Percentiles rank a stretch among this genome's conserved stretches.
These are phyloP conservation scores for Anagyrus pseudococci DNA, from an alignment of 2,888 invertebrate genomes.

Conservation along the genomic window DNA sequence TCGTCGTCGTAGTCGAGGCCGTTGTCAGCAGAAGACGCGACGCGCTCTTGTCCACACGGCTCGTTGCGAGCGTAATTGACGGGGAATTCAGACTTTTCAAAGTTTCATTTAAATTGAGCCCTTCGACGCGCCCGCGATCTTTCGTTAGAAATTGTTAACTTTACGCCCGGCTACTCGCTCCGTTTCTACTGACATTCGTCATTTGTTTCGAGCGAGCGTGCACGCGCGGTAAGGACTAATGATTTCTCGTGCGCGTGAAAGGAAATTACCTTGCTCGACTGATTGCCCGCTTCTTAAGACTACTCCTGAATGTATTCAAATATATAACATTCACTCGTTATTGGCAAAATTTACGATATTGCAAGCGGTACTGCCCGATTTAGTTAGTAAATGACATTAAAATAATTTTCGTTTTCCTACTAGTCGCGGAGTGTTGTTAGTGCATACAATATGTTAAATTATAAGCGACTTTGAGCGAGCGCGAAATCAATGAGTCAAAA, in stretches of 20 bases:
- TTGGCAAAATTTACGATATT: no score
- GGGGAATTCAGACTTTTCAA: slow-evolving; percentile 25
- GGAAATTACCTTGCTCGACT: slow-evolving; percentile 2
- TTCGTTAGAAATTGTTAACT: slow-evolving; percentile 29
- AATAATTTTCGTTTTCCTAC: no score
- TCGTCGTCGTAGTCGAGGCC: neutral
- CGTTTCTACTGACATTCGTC: neutral
- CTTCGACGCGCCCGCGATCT: slow-evolving; percentile 16
- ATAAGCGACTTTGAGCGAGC: no score
- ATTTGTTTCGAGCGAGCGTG: neutral
- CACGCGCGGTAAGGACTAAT: neutral
- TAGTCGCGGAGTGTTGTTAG: no score
- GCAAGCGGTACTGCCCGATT: no score
- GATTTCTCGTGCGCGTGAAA: neutral
- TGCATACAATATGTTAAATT: no score
- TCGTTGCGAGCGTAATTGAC: slow-evolving; percentile 30
- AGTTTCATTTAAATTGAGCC: slow-evolving; percentile 31
- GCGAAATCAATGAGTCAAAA: no score
- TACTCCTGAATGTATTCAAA: no score
- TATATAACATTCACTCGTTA: no score
- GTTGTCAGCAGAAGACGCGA: neutral
- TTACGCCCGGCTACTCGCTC: neutral
- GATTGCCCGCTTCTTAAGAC: no score
- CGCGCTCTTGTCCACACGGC: neutral
- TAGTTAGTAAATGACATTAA: no score